Base-by-base conservation (phyloP, 2,113 vertebrate species). In the Apeltes quadracus region DNA sequence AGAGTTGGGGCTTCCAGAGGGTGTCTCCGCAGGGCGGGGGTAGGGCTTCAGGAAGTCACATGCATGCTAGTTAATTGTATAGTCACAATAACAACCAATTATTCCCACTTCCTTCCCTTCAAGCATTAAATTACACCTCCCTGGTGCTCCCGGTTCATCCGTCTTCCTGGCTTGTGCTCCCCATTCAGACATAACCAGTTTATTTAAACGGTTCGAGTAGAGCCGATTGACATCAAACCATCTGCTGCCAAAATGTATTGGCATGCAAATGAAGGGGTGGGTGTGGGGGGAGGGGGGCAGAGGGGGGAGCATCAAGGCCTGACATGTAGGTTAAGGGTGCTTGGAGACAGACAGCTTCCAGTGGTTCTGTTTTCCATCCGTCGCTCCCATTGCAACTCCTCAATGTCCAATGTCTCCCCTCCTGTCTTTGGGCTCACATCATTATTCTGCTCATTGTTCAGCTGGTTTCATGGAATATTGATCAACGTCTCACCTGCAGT, bases 391-490 rank as follows among this genome's bases (percentile, higher is more conserved):
- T 81, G 51, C 73, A 67, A 83, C 74, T 79, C 81, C 61, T 48
- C 6, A 0, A 29, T 44, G 75, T 75, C 54, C 48, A 23, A 79
- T 69, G 34, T 57, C 27, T 22, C 36, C 41, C 41, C 11, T 48
- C 50, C 58, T 68, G 29, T 32, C 15, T 54, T 34, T 38, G 54
- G 58, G 53, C 54, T 55, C 25, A 18, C 16, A 56, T 56, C 82
- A 81, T 72, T 88, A 83, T 88, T 82, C 82, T 36, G 25, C 76
- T 79, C 73, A 74, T 70, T 82, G 82, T 81, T 76, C 58, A 68
- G 72, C 38, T 75, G 73, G 61, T 84, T 82, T 88, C 70, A 75
- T 75, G 85, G 81, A 86, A 72, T 78, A 85, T 88, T 84, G 77
- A 89, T 90, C 83, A 72, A 57, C 48, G 78, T 68, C 84, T 75